These are phyloP conservation scores for Gallinago undulata DNA, from an alignment of 2,113 vertebrate genomes.

Conservation along the genomic window DNA sequence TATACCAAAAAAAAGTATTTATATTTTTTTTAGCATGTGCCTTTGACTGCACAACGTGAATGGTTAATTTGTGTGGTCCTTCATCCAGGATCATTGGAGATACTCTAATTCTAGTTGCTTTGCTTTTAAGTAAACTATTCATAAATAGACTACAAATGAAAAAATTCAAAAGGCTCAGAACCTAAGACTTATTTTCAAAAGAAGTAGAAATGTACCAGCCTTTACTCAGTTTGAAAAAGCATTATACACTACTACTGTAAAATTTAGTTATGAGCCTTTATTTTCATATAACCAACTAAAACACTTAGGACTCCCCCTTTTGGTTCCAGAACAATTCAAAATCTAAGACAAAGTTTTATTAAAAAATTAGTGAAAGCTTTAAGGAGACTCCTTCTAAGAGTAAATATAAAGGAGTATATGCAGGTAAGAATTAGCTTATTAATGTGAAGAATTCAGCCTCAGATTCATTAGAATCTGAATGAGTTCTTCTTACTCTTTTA, in stretches of 20 bases:
- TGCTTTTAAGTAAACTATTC: background rate
- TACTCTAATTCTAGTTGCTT: background rate
- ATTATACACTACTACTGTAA: background rate
- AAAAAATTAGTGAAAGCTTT: background rate
- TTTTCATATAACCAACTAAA: background rate
- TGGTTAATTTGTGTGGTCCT: background rate
- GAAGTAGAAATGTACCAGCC: background rate
- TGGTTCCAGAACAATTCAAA: background rate
- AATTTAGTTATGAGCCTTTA: background rate
- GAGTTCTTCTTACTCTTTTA: background rate
- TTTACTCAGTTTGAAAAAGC: background rate
- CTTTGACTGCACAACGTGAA: background rate
- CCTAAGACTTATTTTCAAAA: background rate
- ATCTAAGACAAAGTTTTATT: background rate
- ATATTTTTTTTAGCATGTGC: background rate
- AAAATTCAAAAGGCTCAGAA: background rate
- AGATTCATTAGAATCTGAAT: background rate
- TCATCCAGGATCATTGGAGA: background rate
- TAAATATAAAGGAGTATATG: background rate
- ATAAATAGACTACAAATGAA: background rate
- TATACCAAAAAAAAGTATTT: background rate
- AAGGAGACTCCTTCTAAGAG: background rate
- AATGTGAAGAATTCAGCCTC: background rate
- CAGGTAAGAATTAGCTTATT: background rate
- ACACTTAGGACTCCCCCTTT: background rate